Evolutionary conservation across 2,888 invertebrate genomes (phyloP), one percentile per base, ranked within the genome.

Genomic region (Drosophila parthenogenetica): DNA sequence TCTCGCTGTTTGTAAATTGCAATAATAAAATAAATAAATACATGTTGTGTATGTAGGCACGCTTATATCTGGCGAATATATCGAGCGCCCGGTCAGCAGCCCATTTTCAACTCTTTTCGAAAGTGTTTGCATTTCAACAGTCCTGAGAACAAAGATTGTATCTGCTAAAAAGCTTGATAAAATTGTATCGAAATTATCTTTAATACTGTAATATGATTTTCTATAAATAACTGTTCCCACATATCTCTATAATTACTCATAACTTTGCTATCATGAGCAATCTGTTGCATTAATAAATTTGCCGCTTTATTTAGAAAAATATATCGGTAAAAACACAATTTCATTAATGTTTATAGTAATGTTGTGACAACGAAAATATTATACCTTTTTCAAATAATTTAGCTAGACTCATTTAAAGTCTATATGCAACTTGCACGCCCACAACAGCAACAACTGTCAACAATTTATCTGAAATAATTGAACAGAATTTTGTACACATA

Each of bases 11-110:
- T 81, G 59, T 70, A 80, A 81, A 82, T 81, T 81, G 81, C 81
- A 81, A 82, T 82, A 77, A 60, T 63, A 54, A 82, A 82, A 72
- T 60, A 77, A 77, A 79, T 81, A 73, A 69, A 76, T 65, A 71
- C 32, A 61, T 10, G 40, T 45, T 45, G 29, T 16, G 57, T 39
- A 35, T 59, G 60, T 55, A 63, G 59, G 51, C 73, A 63, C 59
- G 68, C 73, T 58, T 77, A 62, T 50, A 59, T 74, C 72, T 67
- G 77, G 59, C 77, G 37, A 68, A 77, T 49, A 72, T 53, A 60
- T 75, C 72, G 54, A 40, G 25, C 58, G 54, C 13, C 43, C 54
- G 35, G 37, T 70, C 71, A 49, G 46, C 46, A 60, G 60, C 57
- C 46, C 40, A 29, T 50, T 51, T 29, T 54, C 17, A 42, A 40